These are phyloP conservation scores for Rhinoraja longicauda DNA, from an alignment of 2,797 vertebrate genomes.

Conservation along the genomic window DNA sequence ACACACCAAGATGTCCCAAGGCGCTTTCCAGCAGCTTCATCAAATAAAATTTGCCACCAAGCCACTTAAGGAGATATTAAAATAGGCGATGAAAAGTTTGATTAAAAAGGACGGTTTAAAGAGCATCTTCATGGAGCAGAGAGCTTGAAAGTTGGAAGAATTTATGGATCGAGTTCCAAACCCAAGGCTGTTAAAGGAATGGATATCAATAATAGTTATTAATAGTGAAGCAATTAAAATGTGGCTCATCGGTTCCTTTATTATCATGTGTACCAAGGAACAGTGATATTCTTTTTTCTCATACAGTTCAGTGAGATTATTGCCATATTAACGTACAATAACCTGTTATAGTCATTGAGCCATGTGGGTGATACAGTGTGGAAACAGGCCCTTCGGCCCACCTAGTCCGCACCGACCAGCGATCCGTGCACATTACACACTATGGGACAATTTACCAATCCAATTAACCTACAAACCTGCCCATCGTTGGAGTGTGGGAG, in stretches of 20 bases:
- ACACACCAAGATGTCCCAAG: background rate
- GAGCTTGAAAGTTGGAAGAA: background rate
- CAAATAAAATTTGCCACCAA: background rate
- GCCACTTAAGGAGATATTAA: background rate
- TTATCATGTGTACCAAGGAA: too few relatives aligned
- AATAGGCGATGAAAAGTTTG: background rate
- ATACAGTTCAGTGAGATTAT: too few relatives aligned
- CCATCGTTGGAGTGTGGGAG: too few relatives aligned
- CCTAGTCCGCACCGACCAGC: too few relatives aligned
- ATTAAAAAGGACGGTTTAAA: background rate
- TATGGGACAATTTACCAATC: too few relatives aligned
- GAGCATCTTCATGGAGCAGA: background rate
- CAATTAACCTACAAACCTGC: too few relatives aligned
- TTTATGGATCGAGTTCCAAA: background rate
- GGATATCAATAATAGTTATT: background rate
- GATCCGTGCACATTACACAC: too few relatives aligned
- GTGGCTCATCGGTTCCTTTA: background rate
- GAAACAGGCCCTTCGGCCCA: too few relatives aligned
- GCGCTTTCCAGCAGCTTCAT: background rate
- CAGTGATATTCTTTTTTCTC: too few relatives aligned
- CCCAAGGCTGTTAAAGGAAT: background rate
- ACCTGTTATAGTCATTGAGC: too few relatives aligned
- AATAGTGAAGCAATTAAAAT: background rate
- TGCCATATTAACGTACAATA: too few relatives aligned
- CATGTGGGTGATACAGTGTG: too few relatives aligned